Conservation (phyloP, 2,888 invertebrate species). For the Drosophila prolongata region DNA sequence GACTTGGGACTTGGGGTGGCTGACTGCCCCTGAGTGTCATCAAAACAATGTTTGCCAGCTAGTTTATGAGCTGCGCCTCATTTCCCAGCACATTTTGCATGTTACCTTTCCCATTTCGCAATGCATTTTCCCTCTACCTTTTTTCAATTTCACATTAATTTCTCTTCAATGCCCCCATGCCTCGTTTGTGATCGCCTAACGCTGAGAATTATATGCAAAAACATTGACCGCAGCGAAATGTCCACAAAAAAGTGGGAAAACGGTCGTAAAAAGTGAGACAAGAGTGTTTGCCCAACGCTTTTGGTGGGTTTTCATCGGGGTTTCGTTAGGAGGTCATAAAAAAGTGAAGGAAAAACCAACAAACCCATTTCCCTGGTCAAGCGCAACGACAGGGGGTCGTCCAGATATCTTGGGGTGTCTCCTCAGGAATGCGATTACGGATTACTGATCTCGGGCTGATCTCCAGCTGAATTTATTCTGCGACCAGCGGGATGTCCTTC, state of each 20-base stretch:
- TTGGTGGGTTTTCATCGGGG: slow-evolving; percentile 20
- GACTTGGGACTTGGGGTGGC: slow-evolving; percentile 15
- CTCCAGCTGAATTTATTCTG: slow-evolving; percentile 29
- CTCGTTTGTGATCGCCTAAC: slow-evolving; percentile 9
- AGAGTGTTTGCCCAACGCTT: slow-evolving; percentile 48
- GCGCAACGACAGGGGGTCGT: slow-evolving; percentile 74
- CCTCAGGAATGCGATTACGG: slow-evolving; percentile 34
- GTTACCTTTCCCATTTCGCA: slow-evolving; percentile 24
- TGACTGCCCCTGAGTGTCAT: slow-evolving; percentile 75
- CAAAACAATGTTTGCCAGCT: slow-evolving; percentile 75
- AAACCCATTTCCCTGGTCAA: slow-evolving; percentile 74
- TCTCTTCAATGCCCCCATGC: slow-evolving; percentile 58
- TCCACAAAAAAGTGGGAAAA: slow-evolving; percentile 61
- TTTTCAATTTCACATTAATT: slow-evolving; percentile 77
- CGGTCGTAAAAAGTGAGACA: slow-evolving; percentile 59
- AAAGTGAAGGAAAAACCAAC: slow-evolving; percentile 61
- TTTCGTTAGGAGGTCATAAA: slow-evolving; percentile 63
- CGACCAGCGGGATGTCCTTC: slow-evolving; percentile 40
- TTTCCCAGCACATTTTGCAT: slow-evolving; percentile 48
- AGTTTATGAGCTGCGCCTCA: slow-evolving; percentile 76
- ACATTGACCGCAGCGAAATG: slow-evolving; percentile 66
- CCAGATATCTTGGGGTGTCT: slow-evolving; percentile 6
- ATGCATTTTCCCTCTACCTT: slow-evolving; percentile 19
- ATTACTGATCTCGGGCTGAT: slow-evolving; percentile 29
- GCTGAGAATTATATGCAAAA: slow-evolving; percentile 55